Evolutionary conservation across 2,113 vertebrate genomes (phyloP), one percentile per base, ranked within the genome.

Genomic region (Odocoileus virginianus): DNA sequence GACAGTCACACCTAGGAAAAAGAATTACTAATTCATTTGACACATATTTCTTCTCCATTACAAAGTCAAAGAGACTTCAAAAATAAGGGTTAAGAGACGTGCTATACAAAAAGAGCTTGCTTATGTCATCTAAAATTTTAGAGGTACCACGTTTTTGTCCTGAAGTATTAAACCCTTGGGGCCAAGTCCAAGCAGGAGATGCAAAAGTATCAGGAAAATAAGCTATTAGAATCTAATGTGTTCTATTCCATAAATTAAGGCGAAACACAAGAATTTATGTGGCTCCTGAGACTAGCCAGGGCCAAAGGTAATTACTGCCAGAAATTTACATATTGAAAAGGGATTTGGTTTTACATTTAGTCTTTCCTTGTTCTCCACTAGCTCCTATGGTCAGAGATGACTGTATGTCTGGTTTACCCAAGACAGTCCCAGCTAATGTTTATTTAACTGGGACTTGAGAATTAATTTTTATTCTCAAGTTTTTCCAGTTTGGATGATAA

Each of bases 1-100:
- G 87, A 87, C 25, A 81, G n/a, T 90, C 95, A 97, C 89, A 89
- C 40, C 14, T 79, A 89, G 25, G n/a, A 91, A 96, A 89, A 94
- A 94, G 45, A 84, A 92, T 91, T n/a, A 81, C 57, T 88, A 89
- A 92, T 95, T 15, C 25, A 64, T 87, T 57, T 97, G 58, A 96
- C 33, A 89, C 27, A 92, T 54, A 50, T n/a, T 96, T 21, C 19
- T 95, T 93, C 71, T 91, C 30, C 61, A 50, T 23, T 87, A 43
- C 9, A 58, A 40, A 98, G 6, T 89, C 64, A 92, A 93, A 98
- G 58, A 91, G n/a, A 47, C 21, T 92, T 36, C 89, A 45, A 90
- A 91, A 95, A 76, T 17, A 61, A 78, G 25, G 52, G n/a, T 25
- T 93, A 90, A 76, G 54, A 89, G 79, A 81, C 15, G 83, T 21